A percentile compares a stretch with the other conserved stretches of the same genome.
These are phyloP conservation scores for Uloborus diversus DNA, from an alignment of 1,140 invertebrate genomes.

Conservation along the genomic window DNA sequence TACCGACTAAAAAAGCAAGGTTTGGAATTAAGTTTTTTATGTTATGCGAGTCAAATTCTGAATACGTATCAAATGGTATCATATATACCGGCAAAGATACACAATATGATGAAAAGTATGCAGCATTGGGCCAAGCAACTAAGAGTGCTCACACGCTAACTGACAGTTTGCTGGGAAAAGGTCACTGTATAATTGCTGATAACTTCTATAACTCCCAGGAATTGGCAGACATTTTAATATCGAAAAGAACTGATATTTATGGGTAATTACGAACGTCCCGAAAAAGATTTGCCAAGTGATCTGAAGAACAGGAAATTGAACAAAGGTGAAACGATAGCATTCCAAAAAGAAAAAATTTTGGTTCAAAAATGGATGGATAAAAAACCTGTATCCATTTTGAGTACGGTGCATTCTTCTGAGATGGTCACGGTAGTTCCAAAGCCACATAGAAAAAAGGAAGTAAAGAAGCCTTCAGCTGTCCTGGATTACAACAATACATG, in stretches of 20 bases:
- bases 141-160: neutral
- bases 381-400: neutral
- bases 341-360: conserved; percentile 9
- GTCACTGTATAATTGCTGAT: conserved; percentile 21
- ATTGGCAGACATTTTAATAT: conserved; percentile 11
- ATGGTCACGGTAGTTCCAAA: too few species aligned
- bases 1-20: neutral
- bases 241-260: neutral
- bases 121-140: neutral
- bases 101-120: neutral
- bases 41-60: neutral
- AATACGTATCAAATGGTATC: neutral
- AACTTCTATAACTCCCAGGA: conserved; percentile 4
- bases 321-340: conserved; percentile 1
- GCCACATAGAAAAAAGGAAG: neutral
- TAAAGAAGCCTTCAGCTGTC: neutral
- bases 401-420: too few species aligned
- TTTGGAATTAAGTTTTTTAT: neutral
- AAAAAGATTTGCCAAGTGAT: neutral
- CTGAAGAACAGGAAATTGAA: neutral
- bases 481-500: conserved; percentile 1
- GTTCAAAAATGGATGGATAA: neutral
- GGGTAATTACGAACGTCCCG: neutral
- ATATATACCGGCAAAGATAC: neutral
- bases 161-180: conserved; percentile 4